Evolutionary conservation across 2,113 vertebrate genomes (phyloP).

Genomic region (Origma solitaria): DNA sequence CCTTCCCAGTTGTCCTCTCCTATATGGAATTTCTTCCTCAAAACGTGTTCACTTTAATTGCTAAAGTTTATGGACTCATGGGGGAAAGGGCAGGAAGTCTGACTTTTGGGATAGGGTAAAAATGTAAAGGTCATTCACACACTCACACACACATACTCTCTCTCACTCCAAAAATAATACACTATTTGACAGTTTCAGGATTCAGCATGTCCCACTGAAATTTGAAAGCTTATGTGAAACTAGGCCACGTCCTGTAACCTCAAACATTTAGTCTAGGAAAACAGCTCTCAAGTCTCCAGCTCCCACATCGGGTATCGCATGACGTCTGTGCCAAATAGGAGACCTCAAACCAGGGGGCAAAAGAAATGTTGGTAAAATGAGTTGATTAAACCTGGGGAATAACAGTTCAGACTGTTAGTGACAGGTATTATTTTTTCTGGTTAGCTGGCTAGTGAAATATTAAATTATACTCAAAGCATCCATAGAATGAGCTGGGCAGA

Average conservation of each 20-base stretch:
- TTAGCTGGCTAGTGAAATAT: conserved; percentile 36
- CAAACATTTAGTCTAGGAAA: conserved; percentile 70
- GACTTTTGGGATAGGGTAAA: conserved; percentile 61
- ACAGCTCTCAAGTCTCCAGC: conserved; percentile 59
- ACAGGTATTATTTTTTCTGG: conserved; percentile 54
- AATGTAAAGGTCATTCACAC: conserved; percentile 70
- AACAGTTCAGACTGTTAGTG: conserved; percentile 34
- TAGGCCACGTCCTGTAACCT: conserved; percentile 63
- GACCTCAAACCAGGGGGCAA: conserved; percentile 44
- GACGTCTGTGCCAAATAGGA: conserved; percentile 62
- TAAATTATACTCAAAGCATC: conserved; percentile 17
- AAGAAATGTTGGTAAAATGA: conserved; percentile 56
- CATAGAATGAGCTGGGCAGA: not conserved
- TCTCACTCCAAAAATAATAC: conserved; percentile 70
- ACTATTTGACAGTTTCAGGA: conserved; percentile 68
- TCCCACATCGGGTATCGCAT: conserved; percentile 63
- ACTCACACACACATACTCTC: conserved; percentile 32
- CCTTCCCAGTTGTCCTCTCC: not conserved
- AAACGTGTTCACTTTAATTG: conserved; percentile 47
- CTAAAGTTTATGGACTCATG: conserved; percentile 36
- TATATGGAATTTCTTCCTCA: conserved; percentile 13
- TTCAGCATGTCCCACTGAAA: conserved; percentile 69
- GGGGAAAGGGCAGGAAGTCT: conserved; percentile 69
- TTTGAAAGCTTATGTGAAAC: conserved; percentile 69
- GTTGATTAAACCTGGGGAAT: conserved; percentile 56